phyloP scores from a whole-genome alignment of 2,113 vertebrate species.

The Pipra filicauda region DNA sequence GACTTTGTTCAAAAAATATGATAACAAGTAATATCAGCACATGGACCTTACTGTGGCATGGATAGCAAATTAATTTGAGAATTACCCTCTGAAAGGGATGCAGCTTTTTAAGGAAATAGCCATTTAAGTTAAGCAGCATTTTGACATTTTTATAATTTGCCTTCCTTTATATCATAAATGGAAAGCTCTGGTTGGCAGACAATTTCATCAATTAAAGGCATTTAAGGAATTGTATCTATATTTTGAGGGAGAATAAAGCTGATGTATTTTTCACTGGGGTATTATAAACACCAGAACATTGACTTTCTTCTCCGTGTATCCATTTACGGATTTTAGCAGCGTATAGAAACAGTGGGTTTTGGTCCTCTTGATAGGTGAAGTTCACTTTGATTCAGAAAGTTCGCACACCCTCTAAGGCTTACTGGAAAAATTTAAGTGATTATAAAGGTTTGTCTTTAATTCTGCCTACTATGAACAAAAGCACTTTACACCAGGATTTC shows the following conservation, averaged over 20 bases:
- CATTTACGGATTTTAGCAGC: neutral
- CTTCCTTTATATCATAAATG: neutral
- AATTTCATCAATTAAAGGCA: neutral
- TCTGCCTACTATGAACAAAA: neutral
- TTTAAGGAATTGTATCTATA: neutral
- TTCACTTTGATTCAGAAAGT: neutral
- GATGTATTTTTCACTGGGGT: neutral
- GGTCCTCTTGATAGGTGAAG: neutral
- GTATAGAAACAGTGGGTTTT: neutral
- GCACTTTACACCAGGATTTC: neutral
- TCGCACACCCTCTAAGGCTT: neutral
- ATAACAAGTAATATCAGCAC: neutral
- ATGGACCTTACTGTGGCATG: neutral
- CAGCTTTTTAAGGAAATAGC: neutral
- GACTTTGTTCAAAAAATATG: neutral
- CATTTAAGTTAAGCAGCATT: neutral
- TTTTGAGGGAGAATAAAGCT: neutral
- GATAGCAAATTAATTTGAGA: neutral
- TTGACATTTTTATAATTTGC: neutral
- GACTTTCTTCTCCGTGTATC: neutral
- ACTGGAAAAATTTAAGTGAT: neutral
- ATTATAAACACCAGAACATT: neutral
- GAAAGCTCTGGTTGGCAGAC: neutral
- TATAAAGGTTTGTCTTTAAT: neutral
- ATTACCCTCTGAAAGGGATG: neutral